phyloP scores from a whole-genome alignment of 2,113 vertebrate genomes.

The Scytalopus superciliaris region DNA sequence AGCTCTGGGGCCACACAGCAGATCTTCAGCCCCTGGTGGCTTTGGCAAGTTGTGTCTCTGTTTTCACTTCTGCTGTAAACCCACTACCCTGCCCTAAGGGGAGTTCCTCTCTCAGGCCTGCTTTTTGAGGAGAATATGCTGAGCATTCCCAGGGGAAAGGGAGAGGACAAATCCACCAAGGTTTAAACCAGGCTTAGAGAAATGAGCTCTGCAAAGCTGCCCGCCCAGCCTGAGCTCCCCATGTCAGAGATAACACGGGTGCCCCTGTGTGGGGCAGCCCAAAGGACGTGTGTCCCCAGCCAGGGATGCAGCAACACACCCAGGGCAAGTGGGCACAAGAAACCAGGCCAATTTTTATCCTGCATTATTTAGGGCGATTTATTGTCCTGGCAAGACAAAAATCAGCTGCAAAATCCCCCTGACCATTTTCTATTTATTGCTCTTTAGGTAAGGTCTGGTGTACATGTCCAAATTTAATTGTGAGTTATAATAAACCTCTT shows the following conservation, averaged over 20 bases:
- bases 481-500: neutral
- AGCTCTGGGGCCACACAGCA: neutral
- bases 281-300: too few relatives aligned
- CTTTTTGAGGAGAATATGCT: neutral
- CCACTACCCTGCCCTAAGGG: neutral
- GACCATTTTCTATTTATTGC: neutral
- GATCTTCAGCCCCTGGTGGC: neutral
- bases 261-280: too few relatives aligned
- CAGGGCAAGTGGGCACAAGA: too few relatives aligned
- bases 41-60: neutral
- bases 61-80: neutral
- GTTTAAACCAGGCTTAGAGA: neutral
- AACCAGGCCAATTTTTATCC: too few relatives aligned
- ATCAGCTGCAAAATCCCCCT: neutral
- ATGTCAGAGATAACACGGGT: neutral
- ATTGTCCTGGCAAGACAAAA: neutral
- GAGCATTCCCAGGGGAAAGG: neutral
- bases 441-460: neutral
- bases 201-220: neutral
- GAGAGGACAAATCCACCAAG: neutral
- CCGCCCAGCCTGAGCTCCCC: neutral
- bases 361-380: too few relatives aligned
- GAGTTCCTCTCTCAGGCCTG: neutral
- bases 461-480: neutral
- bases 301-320: too few relatives aligned